These are phyloP conservation scores for Lophochroa leadbeateri DNA, from an alignment of 2,113 vertebrate species.

Conservation along the genomic window DNA sequence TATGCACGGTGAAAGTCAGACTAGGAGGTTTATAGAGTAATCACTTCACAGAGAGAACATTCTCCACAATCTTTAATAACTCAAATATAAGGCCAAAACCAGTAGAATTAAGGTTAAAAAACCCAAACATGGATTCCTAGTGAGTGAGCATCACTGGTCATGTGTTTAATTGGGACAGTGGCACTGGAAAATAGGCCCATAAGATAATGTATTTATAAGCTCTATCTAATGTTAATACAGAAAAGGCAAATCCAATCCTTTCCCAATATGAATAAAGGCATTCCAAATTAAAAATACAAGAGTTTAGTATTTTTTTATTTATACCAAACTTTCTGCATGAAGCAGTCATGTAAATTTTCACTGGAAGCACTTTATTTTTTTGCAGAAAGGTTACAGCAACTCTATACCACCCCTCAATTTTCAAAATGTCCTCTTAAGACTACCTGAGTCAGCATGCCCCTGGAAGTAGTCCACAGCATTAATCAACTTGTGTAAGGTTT, in stretches of 20 bases:
- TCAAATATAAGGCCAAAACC: background rate
- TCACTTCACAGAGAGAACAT: background rate
- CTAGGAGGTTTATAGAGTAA: background rate
- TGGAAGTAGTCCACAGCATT: background rate
- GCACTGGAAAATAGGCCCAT: background rate
- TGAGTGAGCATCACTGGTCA: background rate
- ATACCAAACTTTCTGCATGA: background rate
- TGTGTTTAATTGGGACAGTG: background rate
- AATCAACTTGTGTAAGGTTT: background rate
- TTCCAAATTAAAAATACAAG: background rate
- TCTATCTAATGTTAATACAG: background rate
- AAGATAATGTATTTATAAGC: background rate
- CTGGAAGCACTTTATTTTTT: background rate
- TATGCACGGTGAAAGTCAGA: background rate
- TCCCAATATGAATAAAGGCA: background rate
- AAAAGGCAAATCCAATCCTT: background rate
- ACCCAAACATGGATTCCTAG: background rate
- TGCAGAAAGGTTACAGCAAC: background rate
- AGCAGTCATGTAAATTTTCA: background rate
- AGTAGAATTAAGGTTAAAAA: background rate
- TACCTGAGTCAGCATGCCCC: background rate
- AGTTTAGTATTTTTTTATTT: background rate
- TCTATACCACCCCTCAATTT: background rate
- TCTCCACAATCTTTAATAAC: background rate
- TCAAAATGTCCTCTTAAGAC: background rate